These are phyloP conservation scores for Baronia brevicornis DNA, from an alignment of 2,888 invertebrate species.

Conservation along the genomic window DNA sequence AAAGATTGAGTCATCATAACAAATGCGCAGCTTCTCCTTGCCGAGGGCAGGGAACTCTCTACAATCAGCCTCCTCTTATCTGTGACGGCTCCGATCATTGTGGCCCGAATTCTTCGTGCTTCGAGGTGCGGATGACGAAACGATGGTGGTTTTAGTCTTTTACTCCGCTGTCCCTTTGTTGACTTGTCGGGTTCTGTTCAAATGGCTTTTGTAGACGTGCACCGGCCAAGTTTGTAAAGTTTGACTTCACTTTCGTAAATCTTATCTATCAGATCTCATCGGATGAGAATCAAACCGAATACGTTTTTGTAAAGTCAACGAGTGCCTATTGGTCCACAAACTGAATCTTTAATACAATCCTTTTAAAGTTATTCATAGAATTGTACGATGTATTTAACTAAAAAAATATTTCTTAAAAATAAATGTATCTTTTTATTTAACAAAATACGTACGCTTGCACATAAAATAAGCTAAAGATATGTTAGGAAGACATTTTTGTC, in stretches of 20 bases:
- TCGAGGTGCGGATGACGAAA: conserved; percentile 59
- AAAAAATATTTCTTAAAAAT: no score
- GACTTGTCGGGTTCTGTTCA: conserved; percentile 61
- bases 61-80: conserved; percentile 67
- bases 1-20: conserved; percentile 74
- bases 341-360: no score
- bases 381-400: no score
- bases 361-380: no score
- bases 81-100: conserved; percentile 67
- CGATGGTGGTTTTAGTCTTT: conserved; percentile 54
- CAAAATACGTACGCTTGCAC: no score
- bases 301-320: conserved; percentile 33
- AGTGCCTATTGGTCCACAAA: conserved; percentile 19
- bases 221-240: conserved; percentile 53
- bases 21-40: conserved; percentile 58
- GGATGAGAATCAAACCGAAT: conserved; percentile 39
- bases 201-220: conserved; percentile 58
- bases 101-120: conserved; percentile 60
- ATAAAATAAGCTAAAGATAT: no score
- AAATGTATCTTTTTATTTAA: no score
- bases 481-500: no score
- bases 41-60: conserved; percentile 52
- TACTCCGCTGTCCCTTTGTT: conserved; percentile 60
- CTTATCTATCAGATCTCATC: conserved; percentile 64
- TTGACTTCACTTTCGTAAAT: conserved; percentile 57